Evolutionary conservation across 2,113 vertebrate genomes (phyloP), one percentile per base, ranked within the genome.

Genomic region (Megatriorchis doriae): DNA sequence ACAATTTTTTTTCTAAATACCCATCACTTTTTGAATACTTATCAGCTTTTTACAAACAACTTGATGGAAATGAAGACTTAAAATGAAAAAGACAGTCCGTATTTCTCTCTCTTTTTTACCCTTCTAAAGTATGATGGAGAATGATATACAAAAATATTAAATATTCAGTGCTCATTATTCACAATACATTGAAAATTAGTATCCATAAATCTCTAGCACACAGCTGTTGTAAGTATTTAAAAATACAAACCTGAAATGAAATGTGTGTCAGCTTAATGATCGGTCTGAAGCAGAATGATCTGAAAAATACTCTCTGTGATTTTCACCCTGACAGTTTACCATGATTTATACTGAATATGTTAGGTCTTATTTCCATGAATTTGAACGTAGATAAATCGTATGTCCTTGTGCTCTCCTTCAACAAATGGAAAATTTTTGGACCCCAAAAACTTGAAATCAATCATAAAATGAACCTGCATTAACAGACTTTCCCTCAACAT

Each of bases 391-490:
- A 86, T 90, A 97, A 96, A 96, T 96, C 81, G 32, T 40, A 78
- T 86, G 93, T 83, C 90, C 93, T 98, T 96, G 86, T 79, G 32
- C 58, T 97, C 84, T 95, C 95, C 97, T 97, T 97, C 89, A 96
- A 81, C 50, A 90, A 71, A 84, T 72, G 27, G 66, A 86, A 73
- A 16, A 34, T 66, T 93, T 2, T 72, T 96, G 68, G 42, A 78
- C 67, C 42, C 32, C 45, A 16, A 88, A 87, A 81, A 38, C n/a
- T 90, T 96, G 53, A 94, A 92, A 88, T 93, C 86, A 74, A 55
- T 94, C 55, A 90, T 62, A 73, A 80, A 89, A 93, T 58, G 38
- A 91, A 79, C 83, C 5, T 68, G 38, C 43, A 92, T 86, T 93
- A 93, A 78, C 13, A 90, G 93, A 89, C 16, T 82, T 95, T 83